Evolutionary conservation across 1,140 invertebrate genomes (phyloP), one percentile per base, ranked within the genome.

Genomic region (Nasonia giraulti): DNA sequence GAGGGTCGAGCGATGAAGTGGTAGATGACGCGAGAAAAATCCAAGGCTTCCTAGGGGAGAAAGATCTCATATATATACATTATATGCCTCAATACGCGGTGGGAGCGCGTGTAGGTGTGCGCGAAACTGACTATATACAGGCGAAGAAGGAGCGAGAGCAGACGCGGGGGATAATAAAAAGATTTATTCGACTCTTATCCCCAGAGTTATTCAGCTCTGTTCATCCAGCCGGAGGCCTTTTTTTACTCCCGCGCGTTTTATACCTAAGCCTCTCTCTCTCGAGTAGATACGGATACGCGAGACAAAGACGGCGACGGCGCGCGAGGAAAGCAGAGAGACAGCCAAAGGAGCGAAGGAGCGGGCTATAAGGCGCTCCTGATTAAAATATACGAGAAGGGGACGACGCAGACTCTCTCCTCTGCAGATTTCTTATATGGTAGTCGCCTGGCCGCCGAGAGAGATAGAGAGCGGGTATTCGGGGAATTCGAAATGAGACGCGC

Each of bases 151-250:
- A 44, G 85, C 86, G 82, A 76, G 88, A 88, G 83, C 87, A 88
- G 89, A 89, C 90, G 90, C 90, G 90, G 87, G 88, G 89, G 91
- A 93, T 93, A 92, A 93, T 93, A 92, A 92, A 92, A 93, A 92
- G 91, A 93, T 93, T 93, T 93, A 93, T 93, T 93, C 91, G 91
- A 90, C 91, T 92, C 92, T 92, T 93, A 93, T 93, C 90, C 91
- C 55, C 87, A 83, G 89, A 92, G 91, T 93, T 93, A 93, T 92
- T 93, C 91, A 92, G 90, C 90, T 92, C 91, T 92, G 92, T 92
- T 92, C 89, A 92, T 92, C 90, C 89, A 88, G 73, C 88, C 88
- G 86, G 87, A 88, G 88, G 88, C 87, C 77, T 87, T 88, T 89
- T 90, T 89, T 90, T 83, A 77, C 75, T 84, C 68, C 27, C 33